phyloP scores from a whole-genome alignment of 2,888 invertebrate species.

The Dusona sp. region DNA sequence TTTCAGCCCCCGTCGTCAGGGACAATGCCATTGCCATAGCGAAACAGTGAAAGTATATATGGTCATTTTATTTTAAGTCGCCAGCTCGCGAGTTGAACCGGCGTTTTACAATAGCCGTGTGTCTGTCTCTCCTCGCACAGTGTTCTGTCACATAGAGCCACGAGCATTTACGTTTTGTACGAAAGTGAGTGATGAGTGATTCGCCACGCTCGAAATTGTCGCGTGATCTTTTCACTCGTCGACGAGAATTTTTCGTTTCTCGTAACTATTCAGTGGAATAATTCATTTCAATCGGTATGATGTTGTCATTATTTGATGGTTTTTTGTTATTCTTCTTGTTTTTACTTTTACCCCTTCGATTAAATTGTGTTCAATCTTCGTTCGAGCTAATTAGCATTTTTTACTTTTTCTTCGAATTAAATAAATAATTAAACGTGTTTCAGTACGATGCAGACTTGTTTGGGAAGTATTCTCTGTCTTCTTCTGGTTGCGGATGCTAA shows the following conservation, averaged over 20 bases:
- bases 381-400: neutral
- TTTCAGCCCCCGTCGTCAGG: slow-evolving; percentile 76
- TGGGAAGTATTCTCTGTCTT: slow-evolving; percentile 73
- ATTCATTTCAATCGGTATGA: slow-evolving; percentile 17
- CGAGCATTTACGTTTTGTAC: slow-evolving; percentile 46
- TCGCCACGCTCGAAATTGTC: slow-evolving; percentile 40
- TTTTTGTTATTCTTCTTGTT: slow-evolving; percentile 13
- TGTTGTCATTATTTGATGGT: slow-evolving; percentile 17
- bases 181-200: slow-evolving; percentile 44
- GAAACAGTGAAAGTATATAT: slow-evolving; percentile 83
- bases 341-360: neutral
- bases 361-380: neutral
- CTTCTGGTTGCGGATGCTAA: slow-evolving; percentile 80
- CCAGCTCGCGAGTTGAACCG: slow-evolving; percentile 38
- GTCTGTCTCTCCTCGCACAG: slow-evolving; percentile 10
- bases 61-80: slow-evolving; percentile 79
- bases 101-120: slow-evolving; percentile 7
- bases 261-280: slow-evolving; percentile 36
- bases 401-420: neutral
- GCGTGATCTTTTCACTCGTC: slow-evolving; percentile 43
- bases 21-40: slow-evolving; percentile 84
- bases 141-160: slow-evolving; percentile 45
- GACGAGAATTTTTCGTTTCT: slow-evolving; percentile 32
- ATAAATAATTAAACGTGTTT: slow-evolving; percentile 53
- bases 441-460: slow-evolving; percentile 75